A percentile compares a stretch with the other conserved stretches of the same genome.
phyloP scores from a whole-genome alignment of 2,113 vertebrate species.

The Coregonus clupeaformis region DNA sequence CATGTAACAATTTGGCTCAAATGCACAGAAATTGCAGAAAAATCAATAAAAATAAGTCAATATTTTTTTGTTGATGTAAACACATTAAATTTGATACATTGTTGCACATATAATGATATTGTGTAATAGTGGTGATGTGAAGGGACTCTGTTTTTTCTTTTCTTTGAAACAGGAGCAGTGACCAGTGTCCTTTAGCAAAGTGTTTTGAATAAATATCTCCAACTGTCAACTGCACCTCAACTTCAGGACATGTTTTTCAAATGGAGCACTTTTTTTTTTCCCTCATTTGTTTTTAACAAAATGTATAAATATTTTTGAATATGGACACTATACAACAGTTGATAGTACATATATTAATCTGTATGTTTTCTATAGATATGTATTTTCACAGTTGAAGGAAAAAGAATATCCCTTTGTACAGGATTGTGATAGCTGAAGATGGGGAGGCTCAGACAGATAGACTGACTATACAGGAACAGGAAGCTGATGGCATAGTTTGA shows the following conservation, averaged over 20 bases:
- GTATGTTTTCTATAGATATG: conserved; percentile 72
- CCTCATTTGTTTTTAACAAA: conserved; percentile 66
- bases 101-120: conserved; percentile 95
- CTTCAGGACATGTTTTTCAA: conserved; percentile 60
- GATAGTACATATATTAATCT: conserved; percentile 74
- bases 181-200: conserved; percentile 85
- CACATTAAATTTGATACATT: conserved; percentile 98
- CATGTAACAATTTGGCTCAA: conserved; percentile 99
- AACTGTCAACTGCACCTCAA: conserved; percentile 46
- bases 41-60: conserved; percentile 98
- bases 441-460: conserved; percentile 66
- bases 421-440: conserved; percentile 72
- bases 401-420: conserved; percentile 80
- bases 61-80: conserved; percentile 89
- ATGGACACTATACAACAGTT: conserved; percentile 78
- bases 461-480: conserved; percentile 75
- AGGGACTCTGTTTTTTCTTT: conserved; percentile 82
- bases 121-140: conserved; percentile 87
- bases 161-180: conserved; percentile 83
- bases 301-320: conserved; percentile 80
- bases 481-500: conserved; percentile 80
- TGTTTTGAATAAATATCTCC: conserved; percentile 62
- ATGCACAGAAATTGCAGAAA: conserved; percentile 99
- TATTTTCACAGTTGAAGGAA: conserved; percentile 80
- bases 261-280: conserved; percentile 43